Evolutionary conservation across 2,797 vertebrate species (phyloP), one percentile per base, ranked within the genome.

Genomic region (Todus mexicanus): DNA sequence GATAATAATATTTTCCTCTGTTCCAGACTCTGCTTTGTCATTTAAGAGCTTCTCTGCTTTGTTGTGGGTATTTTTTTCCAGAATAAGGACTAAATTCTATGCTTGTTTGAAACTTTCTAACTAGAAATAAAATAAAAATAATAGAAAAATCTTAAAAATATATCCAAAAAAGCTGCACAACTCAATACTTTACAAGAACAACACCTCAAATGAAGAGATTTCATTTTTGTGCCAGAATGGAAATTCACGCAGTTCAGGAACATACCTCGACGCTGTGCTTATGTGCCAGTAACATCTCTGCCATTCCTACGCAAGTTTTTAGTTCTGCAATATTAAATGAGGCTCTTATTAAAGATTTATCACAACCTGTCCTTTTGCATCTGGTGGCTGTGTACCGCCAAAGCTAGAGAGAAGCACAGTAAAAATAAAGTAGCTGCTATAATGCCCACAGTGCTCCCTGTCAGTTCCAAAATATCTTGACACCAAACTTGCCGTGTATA

Each of bases 341-440:
- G 45, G 56, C 15, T 74, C 42, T 64, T 59, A 94, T 89, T 80
- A 95, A 96, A 97, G 69, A 95, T 95, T 91, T 35, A 94, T 69
- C 47, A 61, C 72, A 91, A 72, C 77, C 69, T 87, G 77, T 89
- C 87, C 84, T 66, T 91, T 69, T 72, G 80, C 48, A 91, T 81
- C 78, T 88, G 69, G 69, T 89, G 54, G 81, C 74, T 31, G 11
- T 13, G 25, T 31, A 50, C 26, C 3, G 5, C 79, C 79, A 68
- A 75, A 91, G 57, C 20, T 70, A 47, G 64, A 84, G 54, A 56
- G 72, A n/a, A n/a, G 38, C 61, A 47, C 33, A 65, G 50, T 29
- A 88, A 66, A 91, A 92, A 54, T 40, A 45, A 91, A 87, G 81
- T 5, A 23, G 73, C 33, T 95, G 69, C 69, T 87, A 8, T 33